Base-by-base conservation (phyloP, 2,888 invertebrate genomes). In the Caenorhabditis parvicauda region DNA sequence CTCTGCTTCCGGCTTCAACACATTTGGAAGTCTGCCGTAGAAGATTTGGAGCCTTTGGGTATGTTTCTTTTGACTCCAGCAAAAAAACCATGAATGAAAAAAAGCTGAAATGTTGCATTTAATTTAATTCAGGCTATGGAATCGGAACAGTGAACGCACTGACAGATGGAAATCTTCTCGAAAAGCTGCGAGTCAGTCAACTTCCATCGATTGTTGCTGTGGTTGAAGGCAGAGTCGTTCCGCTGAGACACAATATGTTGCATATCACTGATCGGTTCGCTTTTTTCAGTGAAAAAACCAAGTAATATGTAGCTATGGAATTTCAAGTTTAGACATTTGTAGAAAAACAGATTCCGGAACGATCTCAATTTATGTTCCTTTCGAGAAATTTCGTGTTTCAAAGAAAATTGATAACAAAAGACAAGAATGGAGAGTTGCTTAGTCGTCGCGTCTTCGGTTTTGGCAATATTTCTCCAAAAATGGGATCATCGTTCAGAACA, bases 21-120 rank as follows among this genome's bases (percentile, higher is more conserved):
- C 7, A 64, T 81, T 6, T 81, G 84, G 77, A 82, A 82, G 56
- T 77, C 81, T 44, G 80, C 83, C 9, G 75, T 82, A 12, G 72
- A 76, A 39, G 84, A 84, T 61, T 68, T 84, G 29, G 82, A 83
- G 49, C 77, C 76, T 37, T 71, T 83, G 25, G 84, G 84, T 83
- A 67, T 4, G 7, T 17, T 21, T 32, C 22, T 32, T 28, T 41
- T n/a, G 38, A 14, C 28, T 17, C 9, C 7, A 44, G 21, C 22
- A 5, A 7, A 25, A 27, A 45, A 22, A 5, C 21, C 9, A 48
- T 21, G n/a, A n/a, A n/a, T n/a, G n/a, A n/a, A n/a, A n/a, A n/a
- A 9, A 14, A 14, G 42, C 42, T 41, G 9, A 9, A 17, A 41
- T 19, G 42, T n/a, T 41, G 9, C 17, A 9, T 29, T 9, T 17